phyloP scores from a whole-genome alignment of 2,113 vertebrate genomes.

The Callospermophilus lateralis region DNA sequence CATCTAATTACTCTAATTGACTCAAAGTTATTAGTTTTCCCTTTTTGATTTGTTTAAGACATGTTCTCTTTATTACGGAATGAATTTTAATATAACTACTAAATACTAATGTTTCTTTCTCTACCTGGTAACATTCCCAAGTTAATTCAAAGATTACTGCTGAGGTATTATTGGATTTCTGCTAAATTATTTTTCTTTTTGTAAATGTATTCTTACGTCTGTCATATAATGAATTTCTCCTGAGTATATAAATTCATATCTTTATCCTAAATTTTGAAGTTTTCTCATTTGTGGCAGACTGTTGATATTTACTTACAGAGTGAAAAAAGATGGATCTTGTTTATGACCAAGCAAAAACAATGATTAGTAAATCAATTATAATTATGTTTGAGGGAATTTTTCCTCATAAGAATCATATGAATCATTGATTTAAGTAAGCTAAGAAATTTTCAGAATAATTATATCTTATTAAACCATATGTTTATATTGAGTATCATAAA shows the following conservation, averaged over 20 bases:
- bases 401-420: background rate
- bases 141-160: constrained; percentile 64
- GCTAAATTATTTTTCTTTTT: constrained; percentile 67
- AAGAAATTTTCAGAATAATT: background rate
- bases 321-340: background rate
- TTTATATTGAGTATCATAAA: constrained; percentile 9
- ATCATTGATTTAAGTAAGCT: background rate
- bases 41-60: constrained; percentile 68
- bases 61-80: constrained; percentile 68
- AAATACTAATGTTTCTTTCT: constrained; percentile 67
- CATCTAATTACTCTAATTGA: constrained; percentile 60
- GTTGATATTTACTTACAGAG: background rate
- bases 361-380: background rate
- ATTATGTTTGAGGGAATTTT: background rate
- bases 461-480: background rate
- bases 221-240: constrained; percentile 49
- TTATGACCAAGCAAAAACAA: background rate
- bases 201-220: constrained; percentile 61
- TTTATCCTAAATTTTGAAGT: constrained; percentile 5
- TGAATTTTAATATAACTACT: constrained; percentile 74
- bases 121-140: constrained; percentile 64
- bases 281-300: constrained; percentile 29
- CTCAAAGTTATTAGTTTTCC: constrained; percentile 69
- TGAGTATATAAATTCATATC: constrained; percentile 40
- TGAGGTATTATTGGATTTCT: constrained; percentile 69